Evolutionary conservation across 1,140 invertebrate genomes (phyloP), one percentile per base, ranked within the genome.

Genomic region (Leguminivora glycinivorella): DNA sequence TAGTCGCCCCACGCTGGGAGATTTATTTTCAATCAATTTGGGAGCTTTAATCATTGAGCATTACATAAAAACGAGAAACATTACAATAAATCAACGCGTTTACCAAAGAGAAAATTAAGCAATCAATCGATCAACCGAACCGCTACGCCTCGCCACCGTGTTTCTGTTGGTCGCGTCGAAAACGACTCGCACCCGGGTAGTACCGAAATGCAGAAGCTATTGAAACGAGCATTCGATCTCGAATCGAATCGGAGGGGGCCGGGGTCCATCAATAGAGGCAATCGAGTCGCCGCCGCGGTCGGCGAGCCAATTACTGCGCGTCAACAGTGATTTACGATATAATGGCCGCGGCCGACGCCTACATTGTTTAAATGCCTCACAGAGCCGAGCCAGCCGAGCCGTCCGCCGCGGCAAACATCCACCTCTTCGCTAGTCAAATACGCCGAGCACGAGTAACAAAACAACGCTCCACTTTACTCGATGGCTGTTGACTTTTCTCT

Each of bases 291-390:
- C 72, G 76, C 69, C 79, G 80, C 81, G 81, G 81, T 69, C 72
- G 69, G 72, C 78, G 77, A 80, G 81, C 80, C 87, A 89, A 89
- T 89, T 89, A 89, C 85, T 73, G 82, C 79, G 81, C 82, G 85
- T 90, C 88, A 85, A 81, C 86, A 75, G 71, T 88, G 85, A 90
- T 90, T 90, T 90, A 90, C 83, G 88, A 84, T 83, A 88, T 88
- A 90, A 88, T 87, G 78, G 80, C 80, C 74, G 71, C 67, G 75
- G 76, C 74, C 75, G 75, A 78, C 82, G 87, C 85, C 83, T 84
- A 89, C 87, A 88, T 87, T 88, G 87, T 85, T 88, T 84, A 80
- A 89, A 89, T 85, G 82, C 79, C 76, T 80, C 75, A 75, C 80
- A 78, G 19, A 52, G 78, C 80, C 73, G 17, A 71, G 19, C 34